Evolutionary conservation across 2,888 invertebrate species (phyloP), one percentile per base, ranked within the genome.

Genomic region (Parochlus steinenii): DNA sequence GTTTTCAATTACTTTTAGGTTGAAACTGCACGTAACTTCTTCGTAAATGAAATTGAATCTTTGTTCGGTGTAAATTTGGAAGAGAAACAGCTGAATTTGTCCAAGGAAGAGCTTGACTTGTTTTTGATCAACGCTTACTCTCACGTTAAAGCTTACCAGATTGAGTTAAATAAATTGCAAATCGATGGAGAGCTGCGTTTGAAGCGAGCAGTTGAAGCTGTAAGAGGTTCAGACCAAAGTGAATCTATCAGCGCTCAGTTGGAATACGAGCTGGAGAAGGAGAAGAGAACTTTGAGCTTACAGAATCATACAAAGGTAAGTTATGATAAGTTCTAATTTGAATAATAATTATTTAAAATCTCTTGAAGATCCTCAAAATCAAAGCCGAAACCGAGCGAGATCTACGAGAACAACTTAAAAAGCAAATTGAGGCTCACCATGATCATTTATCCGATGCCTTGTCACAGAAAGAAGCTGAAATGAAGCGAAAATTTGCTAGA

Each of bases 391-490:
- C 74, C 17, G 79, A 89, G 49, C 65, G 66, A 31, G 77, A 78
- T 40, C 56, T 90, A 38, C 72, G 80, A 28, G 67, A 71, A 10
- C 79, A 87, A 48, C 54, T 97, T 39, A 80, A 81, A 51, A 69
- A 81, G 33, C 90, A 92, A 49, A 71, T 79, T 2, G 83, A 87
- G 47, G 75, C 87, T 0, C 89, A 92, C 55, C 66, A 74, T 31
- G 89, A 90, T 52, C 76, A 85, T 43, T 53, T 85, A 40, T 66
- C 68, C 27, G 82, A 82, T 47, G 75, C 74, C 2, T 59, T 93
- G 10, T 56, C 61, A 4, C 60, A 57, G 6, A 60, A 59, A 22
- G 66, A 66, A 42, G 46, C 48, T 28, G 67, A 68, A 50, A 47
- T 67, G 31, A 64, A 66, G 37, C 56, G 65, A 16, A 48, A 51